phyloP scores from a whole-genome alignment of 2,113 vertebrate genomes.

The Trichechus manatus region DNA sequence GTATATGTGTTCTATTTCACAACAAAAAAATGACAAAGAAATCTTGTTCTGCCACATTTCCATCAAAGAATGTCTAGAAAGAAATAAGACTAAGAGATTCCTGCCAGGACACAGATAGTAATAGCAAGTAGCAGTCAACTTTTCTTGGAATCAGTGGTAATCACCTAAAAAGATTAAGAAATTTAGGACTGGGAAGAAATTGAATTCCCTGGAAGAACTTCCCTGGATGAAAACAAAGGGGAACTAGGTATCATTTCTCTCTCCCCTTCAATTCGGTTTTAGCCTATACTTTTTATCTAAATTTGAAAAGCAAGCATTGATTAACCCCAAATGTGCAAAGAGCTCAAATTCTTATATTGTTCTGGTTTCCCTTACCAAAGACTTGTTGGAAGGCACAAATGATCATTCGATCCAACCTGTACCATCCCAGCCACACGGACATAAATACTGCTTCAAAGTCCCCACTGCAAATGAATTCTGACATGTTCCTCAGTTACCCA shows the following conservation, averaged over 20 bases:
- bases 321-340: not conserved
- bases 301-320: constrained; percentile 39
- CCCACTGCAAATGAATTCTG: not conserved
- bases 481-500: not conserved
- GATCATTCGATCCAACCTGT: not conserved
- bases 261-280: not conserved
- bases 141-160: not conserved
- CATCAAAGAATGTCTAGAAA: not conserved
- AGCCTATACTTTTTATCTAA: not conserved
- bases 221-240: not conserved
- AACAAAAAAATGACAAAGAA: constrained; percentile 12
- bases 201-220: not conserved
- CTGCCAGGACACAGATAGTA: not conserved
- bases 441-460: not conserved
- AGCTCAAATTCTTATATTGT: not conserved
- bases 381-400: not conserved
- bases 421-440: not conserved
- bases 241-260: not conserved
- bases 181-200: not conserved
- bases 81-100: not conserved
- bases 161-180: not conserved
- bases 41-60: not conserved
- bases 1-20: not conserved
- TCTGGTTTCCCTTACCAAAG: not conserved
- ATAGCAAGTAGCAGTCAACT: not conserved